A percentile compares a stretch with the other conserved stretches of the same genome.
Conservation (phyloP, 1,140 invertebrate species). For the Plutomurus gul region DNA sequence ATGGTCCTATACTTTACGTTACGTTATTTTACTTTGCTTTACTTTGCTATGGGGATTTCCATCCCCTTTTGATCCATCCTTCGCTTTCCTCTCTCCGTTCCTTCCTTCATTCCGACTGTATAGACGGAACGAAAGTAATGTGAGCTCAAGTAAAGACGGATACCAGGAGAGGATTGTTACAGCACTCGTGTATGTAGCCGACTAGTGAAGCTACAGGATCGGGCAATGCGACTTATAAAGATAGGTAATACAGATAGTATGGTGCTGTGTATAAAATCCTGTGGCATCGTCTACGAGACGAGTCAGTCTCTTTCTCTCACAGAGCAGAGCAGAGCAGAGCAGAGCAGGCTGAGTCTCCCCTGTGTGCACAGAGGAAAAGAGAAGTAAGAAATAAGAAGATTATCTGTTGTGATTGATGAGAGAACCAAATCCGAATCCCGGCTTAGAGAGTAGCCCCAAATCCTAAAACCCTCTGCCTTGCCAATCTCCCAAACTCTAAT, state of each 20-base stretch:
- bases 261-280: not conserved
- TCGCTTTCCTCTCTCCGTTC: slow-evolving; percentile 22
- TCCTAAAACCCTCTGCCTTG: slow-evolving; percentile 50
- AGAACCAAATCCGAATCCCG: slow-evolving; percentile 54
- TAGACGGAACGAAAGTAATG: slow-evolving; percentile 6
- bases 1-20: not conserved
- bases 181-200: not conserved
- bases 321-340: not conserved
- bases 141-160: slow-evolving; percentile 19
- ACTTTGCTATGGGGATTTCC: slow-evolving; percentile 41
- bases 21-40: not conserved
- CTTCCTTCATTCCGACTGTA: slow-evolving; percentile 27
- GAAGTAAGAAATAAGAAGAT: slow-evolving; percentile 54
- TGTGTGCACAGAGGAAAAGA: slow-evolving; percentile 41
- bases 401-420: slow-evolving; percentile 55
- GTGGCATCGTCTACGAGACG: not conserved
- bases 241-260: not conserved
- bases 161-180: not conserved
- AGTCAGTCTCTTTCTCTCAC: slow-evolving; percentile 9
- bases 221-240: not conserved
- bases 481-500: slow-evolving; percentile 53
- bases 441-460: slow-evolving; percentile 50
- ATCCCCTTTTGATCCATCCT: slow-evolving; percentile 32
- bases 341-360: slow-evolving; percentile 22
- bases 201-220: no score